A percentile compares a stretch with the other conserved stretches of the same genome.
Evolutionary conservation across 2,888 invertebrate species (phyloP).

Genomic region (Stratiomys singularior): DNA sequence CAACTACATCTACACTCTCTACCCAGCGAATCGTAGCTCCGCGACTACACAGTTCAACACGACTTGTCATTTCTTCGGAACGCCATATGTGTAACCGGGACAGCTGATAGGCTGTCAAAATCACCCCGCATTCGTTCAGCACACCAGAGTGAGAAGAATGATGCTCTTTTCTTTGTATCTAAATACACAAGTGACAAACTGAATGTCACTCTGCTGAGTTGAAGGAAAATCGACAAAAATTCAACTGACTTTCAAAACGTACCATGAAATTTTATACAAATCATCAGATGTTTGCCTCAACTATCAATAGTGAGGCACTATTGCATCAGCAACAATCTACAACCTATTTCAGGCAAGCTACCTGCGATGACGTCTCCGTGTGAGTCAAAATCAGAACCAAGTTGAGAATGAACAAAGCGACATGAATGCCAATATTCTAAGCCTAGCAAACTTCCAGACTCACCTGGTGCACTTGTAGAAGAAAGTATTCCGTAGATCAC

Average conservation of each 20-base stretch:
- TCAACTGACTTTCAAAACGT: too few species aligned
- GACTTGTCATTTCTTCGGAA: background rate
- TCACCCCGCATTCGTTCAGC: background rate
- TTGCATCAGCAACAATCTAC: too few species aligned
- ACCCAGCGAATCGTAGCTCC: background rate
- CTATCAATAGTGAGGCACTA: too few species aligned
- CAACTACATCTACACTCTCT: slow-evolving; percentile 4
- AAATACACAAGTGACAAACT: slow-evolving; percentile 23
- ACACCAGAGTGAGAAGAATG: background rate
- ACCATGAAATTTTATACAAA: too few species aligned
- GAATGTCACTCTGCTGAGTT: slow-evolving; percentile 14
- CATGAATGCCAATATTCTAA: too few species aligned
- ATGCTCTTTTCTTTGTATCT: slow-evolving; percentile 25
- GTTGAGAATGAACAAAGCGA: too few species aligned
- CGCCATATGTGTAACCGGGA: background rate
- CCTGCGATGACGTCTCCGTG: slow-evolving; percentile 12
- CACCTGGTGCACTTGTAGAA: too few species aligned
- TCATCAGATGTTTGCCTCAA: too few species aligned
- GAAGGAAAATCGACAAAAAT: too few species aligned
- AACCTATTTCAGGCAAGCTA: too few species aligned
- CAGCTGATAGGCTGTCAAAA: background rate
- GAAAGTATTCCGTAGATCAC: background rate
- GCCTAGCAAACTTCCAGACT: too few species aligned
- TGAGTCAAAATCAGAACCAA: background rate
- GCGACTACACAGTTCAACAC: background rate